These are phyloP conservation scores for Notocelia uddmanniana DNA, from an alignment of 2,888 invertebrate genomes.

Conservation along the genomic window DNA sequence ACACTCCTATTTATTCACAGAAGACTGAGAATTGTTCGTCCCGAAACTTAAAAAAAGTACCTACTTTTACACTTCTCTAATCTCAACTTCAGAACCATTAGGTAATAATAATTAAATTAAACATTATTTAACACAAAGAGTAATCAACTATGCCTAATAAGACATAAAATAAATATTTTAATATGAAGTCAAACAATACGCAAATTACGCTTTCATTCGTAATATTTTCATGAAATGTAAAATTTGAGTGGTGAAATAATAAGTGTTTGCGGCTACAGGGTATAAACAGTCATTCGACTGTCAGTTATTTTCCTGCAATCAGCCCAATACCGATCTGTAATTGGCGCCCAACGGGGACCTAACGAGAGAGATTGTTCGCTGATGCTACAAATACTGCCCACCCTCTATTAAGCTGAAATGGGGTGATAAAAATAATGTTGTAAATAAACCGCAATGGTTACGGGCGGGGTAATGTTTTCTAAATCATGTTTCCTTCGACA, in stretches of 20 bases:
- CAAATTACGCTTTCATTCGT: constrained; percentile 18
- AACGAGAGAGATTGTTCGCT: constrained; percentile 76
- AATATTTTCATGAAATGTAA: constrained; percentile 24
- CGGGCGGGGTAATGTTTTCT: constrained; percentile 21
- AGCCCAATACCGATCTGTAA: constrained; percentile 71
- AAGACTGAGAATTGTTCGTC: too few relatives aligned
- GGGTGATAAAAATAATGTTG: constrained; percentile 45
- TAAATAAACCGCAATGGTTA: constrained; percentile 33
- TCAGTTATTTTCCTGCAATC: constrained; percentile 71
- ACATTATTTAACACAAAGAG: too few relatives aligned
- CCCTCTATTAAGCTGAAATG: constrained; percentile 45
- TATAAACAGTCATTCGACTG: constrained; percentile 58
- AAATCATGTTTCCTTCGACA: constrained; percentile 20
- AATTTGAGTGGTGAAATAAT: constrained; percentile 28
- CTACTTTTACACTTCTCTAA: too few relatives aligned
- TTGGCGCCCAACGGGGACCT: constrained; percentile 75
- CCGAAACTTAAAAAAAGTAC: too few relatives aligned
- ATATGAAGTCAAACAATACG: constrained; percentile 15
- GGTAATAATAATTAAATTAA: background rate
- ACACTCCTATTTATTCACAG: too few relatives aligned
- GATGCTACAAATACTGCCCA: constrained; percentile 63
- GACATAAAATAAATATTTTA: too few relatives aligned
- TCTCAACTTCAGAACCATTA: too few relatives aligned
- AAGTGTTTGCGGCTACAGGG: constrained; percentile 30
- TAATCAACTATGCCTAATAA: too few relatives aligned